A percentile compares a stretch with the other conserved stretches of the same genome.
phyloP scores from a whole-genome alignment of 2,888 invertebrate species.

The Callyntrura sp. region DNA sequence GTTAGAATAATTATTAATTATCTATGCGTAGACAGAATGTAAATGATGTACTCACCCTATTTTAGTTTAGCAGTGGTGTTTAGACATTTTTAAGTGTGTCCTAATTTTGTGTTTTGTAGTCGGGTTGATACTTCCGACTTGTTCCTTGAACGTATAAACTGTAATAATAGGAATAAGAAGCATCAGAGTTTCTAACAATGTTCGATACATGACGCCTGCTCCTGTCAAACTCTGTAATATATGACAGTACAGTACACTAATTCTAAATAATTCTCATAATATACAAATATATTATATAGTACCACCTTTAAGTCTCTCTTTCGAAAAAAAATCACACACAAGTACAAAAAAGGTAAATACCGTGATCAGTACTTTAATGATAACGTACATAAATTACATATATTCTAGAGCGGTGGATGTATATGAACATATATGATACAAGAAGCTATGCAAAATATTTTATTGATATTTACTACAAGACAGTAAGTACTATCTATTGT shows the following conservation, averaged over 20 bases:
- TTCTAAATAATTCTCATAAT: conserved; percentile 11
- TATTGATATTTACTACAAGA: conserved; percentile 9
- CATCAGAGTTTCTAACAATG: too few species aligned
- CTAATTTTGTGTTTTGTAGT: too few species aligned
- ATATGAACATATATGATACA: conserved; percentile 37
- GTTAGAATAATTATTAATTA: too few species aligned
- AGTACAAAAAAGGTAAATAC: conserved; percentile 78
- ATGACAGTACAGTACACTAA: background rate
- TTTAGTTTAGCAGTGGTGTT: too few species aligned
- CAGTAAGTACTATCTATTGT: background rate
- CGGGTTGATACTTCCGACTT: too few species aligned
- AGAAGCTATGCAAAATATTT: background rate
- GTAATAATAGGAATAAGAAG: too few species aligned
- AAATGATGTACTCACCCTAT: too few species aligned
- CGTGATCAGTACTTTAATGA: conserved; percentile 79
- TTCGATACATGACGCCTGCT: background rate
- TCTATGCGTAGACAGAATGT: too few species aligned
- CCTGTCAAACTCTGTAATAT: conserved; percentile 3
- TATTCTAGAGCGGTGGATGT: conserved; percentile 1
- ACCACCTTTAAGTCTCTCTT: conserved; percentile 70
- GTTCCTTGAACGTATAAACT: too few species aligned
- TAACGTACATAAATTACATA: conserved; percentile 2
- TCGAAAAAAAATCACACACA: conserved; percentile 73
- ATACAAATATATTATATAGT: too few species aligned
- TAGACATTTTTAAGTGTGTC: too few species aligned